Conservation (phyloP, 2,888 invertebrate species). For the Spodoptera littoralis region DNA sequence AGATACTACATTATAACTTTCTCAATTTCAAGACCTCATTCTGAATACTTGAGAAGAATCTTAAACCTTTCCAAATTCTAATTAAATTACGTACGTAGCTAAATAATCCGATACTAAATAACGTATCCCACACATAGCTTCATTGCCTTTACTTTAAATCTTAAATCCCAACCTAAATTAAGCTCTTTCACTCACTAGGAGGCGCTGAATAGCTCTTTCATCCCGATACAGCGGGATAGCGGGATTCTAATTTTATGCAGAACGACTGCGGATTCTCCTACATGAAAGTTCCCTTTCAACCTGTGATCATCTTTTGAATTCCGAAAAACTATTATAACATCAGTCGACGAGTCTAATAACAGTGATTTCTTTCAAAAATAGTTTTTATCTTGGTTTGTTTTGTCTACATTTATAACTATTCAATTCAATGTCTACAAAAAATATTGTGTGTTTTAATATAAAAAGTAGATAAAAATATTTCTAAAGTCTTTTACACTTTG, state of each 20-base stretch:
- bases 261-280: conserved; percentile 8
- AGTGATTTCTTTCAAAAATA: too few relatives aligned
- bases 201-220: conserved; percentile 34
- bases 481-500: too few relatives aligned
- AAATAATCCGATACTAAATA: background rate
- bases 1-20: too few relatives aligned
- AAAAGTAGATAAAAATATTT: too few relatives aligned
- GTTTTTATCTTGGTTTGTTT: too few relatives aligned
- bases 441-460: too few relatives aligned
- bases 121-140: conserved; percentile 1
- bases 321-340: background rate
- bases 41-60: too few relatives aligned
- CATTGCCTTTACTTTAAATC: conserved; percentile 15
- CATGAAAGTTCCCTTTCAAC: conserved; percentile 14
- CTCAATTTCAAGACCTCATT: too few relatives aligned
- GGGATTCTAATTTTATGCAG: conserved; percentile 27
- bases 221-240: conserved; percentile 17
- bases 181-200: conserved; percentile 7
- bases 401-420: too few relatives aligned
- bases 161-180: conserved; percentile 12
- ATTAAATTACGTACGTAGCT: too few relatives aligned
- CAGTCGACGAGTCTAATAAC: background rate
- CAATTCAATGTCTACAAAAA: too few relatives aligned
- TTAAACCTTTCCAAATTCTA: too few relatives aligned
- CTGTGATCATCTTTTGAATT: background rate